phyloP scores from a whole-genome alignment of 2,113 vertebrate genomes.

The Microcebus ravelobensis region DNA sequence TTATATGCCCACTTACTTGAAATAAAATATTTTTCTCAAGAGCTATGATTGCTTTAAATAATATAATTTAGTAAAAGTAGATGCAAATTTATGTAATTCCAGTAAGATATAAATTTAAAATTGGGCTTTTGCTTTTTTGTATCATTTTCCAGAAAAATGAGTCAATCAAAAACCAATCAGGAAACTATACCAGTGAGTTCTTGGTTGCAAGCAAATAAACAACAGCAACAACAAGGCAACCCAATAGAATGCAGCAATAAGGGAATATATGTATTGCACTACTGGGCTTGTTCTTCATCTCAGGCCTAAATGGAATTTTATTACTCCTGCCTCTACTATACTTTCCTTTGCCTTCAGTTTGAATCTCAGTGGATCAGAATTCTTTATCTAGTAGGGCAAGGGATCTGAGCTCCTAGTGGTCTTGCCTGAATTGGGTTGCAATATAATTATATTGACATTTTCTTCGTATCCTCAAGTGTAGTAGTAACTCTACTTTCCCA shows the following conservation, averaged over 20 bases:
- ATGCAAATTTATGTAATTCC: slow-evolving; percentile 15
- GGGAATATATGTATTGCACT: background rate
- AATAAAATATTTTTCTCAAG: background rate
- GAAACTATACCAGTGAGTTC: background rate
- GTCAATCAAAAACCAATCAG: background rate
- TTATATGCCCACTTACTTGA: background rate
- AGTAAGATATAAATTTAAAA: background rate
- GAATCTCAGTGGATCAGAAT: background rate
- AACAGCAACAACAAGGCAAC: background rate
- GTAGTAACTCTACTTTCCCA: background rate
- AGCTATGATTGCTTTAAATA: background rate
- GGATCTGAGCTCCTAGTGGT: background rate
- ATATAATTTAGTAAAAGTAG: background rate
- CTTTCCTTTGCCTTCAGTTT: background rate
- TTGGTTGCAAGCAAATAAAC: background rate
- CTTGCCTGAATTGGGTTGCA: background rate
- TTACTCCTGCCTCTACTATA: background rate
- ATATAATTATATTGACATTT: background rate
- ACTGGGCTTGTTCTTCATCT: background rate
- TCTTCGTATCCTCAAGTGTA: background rate
- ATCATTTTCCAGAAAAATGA: slow-evolving; percentile 33
- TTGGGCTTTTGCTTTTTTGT: background rate
- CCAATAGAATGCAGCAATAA: background rate
- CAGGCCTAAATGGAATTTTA: background rate
- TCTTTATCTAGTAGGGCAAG: background rate